phyloP scores from a whole-genome alignment of 2,888 invertebrate genomes.

The Scrobipalpa atriplicella region DNA sequence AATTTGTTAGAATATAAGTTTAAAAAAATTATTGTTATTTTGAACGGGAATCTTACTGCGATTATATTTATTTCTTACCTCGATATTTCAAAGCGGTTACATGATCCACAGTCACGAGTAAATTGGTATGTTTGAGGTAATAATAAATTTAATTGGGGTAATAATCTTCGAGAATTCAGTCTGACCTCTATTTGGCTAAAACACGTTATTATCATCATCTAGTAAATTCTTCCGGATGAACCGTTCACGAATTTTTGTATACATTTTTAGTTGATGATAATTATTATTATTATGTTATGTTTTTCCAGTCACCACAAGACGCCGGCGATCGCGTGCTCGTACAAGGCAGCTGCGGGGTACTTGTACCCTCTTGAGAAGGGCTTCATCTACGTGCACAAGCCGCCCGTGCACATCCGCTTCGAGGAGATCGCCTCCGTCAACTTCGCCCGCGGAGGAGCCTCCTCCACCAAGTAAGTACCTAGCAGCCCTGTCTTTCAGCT shows the following conservation, averaged over 20 bases:
- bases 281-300: neutral
- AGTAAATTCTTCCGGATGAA: neutral
- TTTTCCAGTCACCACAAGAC: conserved; percentile 90
- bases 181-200: too few relatives aligned
- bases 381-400: conserved; percentile 99
- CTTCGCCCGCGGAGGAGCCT: conserved; percentile 96
- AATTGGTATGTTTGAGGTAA: too few relatives aligned
- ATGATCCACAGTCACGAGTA: too few relatives aligned
- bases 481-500: neutral
- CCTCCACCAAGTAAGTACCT: conserved; percentile 70
- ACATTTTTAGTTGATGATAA: neutral
- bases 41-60: too few relatives aligned
- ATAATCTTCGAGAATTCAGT: too few relatives aligned
- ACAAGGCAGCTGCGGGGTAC: conserved; percentile 98
- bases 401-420: conserved; percentile 98
- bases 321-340: conserved; percentile 97
- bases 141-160: too few relatives aligned
- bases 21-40: too few relatives aligned
- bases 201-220: too few relatives aligned
- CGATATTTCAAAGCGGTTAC: too few relatives aligned
- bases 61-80: too few relatives aligned
- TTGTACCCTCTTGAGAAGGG: conserved; percentile 98
- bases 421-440: conserved; percentile 98
- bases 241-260: neutral
- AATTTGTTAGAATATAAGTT: too few relatives aligned